Percentiles rank a stretch among this genome's conserved stretches.
These are phyloP conservation scores for Poliocrania exsul DNA, from an alignment of 2,797 vertebrate species.

Conservation along the genomic window DNA sequence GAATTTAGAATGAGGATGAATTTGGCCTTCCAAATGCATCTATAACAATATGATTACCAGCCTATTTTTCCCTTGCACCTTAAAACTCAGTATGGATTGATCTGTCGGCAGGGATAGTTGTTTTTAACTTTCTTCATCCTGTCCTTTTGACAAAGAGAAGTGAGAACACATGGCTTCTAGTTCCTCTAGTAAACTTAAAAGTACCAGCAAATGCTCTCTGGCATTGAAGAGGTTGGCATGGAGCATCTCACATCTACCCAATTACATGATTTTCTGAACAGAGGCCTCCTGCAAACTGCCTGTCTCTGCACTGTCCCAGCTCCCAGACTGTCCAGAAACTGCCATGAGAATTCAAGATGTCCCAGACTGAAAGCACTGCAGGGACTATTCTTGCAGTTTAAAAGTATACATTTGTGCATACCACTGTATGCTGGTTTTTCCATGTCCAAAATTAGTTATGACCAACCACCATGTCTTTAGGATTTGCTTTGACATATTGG, in stretches of 20 bases:
- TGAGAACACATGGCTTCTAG: neutral
- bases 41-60: slow-evolving; percentile 1
- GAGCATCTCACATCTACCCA: neutral
- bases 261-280: neutral
- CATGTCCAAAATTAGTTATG: neutral
- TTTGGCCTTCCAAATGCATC: neutral
- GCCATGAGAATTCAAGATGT: neutral
- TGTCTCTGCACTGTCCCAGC: neutral
- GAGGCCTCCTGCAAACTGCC: neutral
- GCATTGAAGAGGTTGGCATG: neutral
- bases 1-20: neutral
- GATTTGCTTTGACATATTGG: neutral
- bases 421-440: neutral
- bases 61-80: neutral
- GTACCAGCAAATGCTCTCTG: neutral
- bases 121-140: neutral
- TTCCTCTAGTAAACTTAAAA: neutral
- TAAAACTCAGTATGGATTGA: neutral
- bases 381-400: neutral
- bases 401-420: accelerated
- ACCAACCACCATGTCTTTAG: neutral
- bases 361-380: neutral
- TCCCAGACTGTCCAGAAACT: neutral
- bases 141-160: neutral
- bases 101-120: neutral